These are phyloP conservation scores for Patiria miniata DNA, from an alignment of 35 echinoderm and acorn worm species.

Conservation along the genomic window DNA sequence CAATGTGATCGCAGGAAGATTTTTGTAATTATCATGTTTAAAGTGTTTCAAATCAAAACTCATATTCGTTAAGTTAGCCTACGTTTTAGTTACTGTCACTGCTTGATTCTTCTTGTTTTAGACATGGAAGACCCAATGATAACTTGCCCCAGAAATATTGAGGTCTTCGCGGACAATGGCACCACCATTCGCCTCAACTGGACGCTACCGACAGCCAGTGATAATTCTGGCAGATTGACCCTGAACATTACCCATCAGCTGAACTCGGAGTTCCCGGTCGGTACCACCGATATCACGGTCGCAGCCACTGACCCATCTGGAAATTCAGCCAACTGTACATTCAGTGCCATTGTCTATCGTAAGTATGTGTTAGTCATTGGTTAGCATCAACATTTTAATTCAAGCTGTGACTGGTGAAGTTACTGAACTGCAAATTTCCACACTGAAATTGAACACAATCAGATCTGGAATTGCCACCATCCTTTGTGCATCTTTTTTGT, in stretches of 20 bases:
- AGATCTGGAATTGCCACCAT: too few species aligned
- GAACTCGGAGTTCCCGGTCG: constrained; percentile 43
- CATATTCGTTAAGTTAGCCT: too few species aligned
- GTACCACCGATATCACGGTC: constrained; percentile 44
- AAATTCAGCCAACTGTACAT: constrained; percentile 45
- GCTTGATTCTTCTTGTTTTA: neutral
- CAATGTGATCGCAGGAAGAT: too few species aligned
- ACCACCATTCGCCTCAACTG: constrained; percentile 32
- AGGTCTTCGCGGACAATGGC: constrained; percentile 34
- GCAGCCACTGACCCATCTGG: constrained; percentile 44
- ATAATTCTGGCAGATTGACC: constrained; percentile 45
- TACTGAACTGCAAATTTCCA: too few species aligned
- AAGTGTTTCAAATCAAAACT: too few species aligned
- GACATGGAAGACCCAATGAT: constrained; percentile 46
- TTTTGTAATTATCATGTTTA: too few species aligned
- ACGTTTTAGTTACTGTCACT: too few species aligned
- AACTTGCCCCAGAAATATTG: constrained; percentile 51
- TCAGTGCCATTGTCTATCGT: constrained; percentile 27
- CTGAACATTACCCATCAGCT: constrained; percentile 26
- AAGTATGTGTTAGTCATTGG: neutral
- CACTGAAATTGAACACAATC: too few species aligned
- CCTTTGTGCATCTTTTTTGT: too few species aligned
- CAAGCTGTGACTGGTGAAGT: too few species aligned
- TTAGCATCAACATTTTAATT: too few species aligned
- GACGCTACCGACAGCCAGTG: constrained; percentile 50